These are phyloP conservation scores for Spisula subtruncata DNA, from an alignment of 2,888 invertebrate species.

Conservation along the genomic window DNA sequence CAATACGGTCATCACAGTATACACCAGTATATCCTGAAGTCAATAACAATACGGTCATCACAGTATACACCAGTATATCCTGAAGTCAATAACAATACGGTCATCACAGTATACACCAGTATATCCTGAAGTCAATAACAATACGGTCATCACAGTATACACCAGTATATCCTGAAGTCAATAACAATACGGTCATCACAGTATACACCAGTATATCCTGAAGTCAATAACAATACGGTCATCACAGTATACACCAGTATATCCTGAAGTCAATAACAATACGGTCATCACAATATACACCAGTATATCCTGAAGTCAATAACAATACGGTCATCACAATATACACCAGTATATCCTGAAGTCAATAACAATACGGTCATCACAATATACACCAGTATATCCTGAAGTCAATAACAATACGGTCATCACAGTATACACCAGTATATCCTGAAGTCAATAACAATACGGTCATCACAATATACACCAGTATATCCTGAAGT, in stretches of 20 bases:
- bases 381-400: conserved; percentile 76
- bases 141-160: conserved; percentile 74
- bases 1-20: conserved; percentile 74
- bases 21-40: conserved; percentile 76
- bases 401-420: conserved; percentile 77
- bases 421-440: conserved; percentile 75
- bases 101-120: conserved; percentile 74
- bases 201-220: conserved; percentile 77
- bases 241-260: conserved; percentile 75
- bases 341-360: conserved; percentile 76
- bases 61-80: conserved; percentile 79
- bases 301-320: conserved; percentile 78
- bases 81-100: conserved; percentile 72
- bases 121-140: conserved; percentile 77
- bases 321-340: conserved; percentile 75
- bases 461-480: conserved; percentile 74
- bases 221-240: conserved; percentile 66
- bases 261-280: conserved; percentile 77
- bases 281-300: conserved; percentile 74
- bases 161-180: conserved; percentile 78
- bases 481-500: conserved; percentile 76
- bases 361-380: conserved; percentile 69
- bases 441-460: conserved; percentile 77
- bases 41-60: conserved; percentile 69
- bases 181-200: conserved; percentile 75